Conservation (phyloP, 92 coral and sea anemone species). For the Umimayanthus chanpuru region DNA sequence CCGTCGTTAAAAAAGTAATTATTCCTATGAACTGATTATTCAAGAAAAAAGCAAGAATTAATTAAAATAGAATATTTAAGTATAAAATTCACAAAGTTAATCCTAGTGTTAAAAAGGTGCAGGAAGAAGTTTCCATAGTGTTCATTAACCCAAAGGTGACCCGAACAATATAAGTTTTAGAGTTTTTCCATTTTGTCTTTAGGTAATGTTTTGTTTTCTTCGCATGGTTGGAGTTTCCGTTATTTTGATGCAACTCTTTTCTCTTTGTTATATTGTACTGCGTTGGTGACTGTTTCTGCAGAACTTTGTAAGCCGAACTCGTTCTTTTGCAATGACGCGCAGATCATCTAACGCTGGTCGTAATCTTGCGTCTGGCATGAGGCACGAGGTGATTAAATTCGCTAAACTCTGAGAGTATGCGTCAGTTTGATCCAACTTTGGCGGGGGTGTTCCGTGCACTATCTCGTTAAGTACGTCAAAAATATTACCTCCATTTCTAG, state of each 20-base stretch:
- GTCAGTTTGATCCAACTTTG: conserved; percentile 48
- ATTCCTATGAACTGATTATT: not conserved
- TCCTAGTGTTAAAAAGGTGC: not conserved
- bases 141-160: not conserved
- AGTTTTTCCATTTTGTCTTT: not conserved
- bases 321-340: conserved; percentile 46
- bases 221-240: conserved; percentile 30
- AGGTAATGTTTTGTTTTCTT: not conserved
- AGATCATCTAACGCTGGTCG: conserved; percentile 64
- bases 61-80: not conserved
- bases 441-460: conserved; percentile 72
- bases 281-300: conserved; percentile 47
- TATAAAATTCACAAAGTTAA: not conserved
- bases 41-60: not conserved
- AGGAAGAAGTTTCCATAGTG: not conserved
- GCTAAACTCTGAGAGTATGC: conserved; percentile 46
- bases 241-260: not conserved
- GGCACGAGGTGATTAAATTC: conserved; percentile 54
- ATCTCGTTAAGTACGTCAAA: conserved; percentile 66
- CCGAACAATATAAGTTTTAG: not conserved
- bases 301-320: conserved; percentile 39
- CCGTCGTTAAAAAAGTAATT: not conserved
- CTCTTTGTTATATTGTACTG: conserved; percentile 37
- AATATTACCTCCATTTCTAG: conserved; percentile 46
- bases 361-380: conserved; percentile 55